Base-by-base conservation (phyloP, 64 coral and sea anemone species). In the Actinia tenebrosa region DNA sequence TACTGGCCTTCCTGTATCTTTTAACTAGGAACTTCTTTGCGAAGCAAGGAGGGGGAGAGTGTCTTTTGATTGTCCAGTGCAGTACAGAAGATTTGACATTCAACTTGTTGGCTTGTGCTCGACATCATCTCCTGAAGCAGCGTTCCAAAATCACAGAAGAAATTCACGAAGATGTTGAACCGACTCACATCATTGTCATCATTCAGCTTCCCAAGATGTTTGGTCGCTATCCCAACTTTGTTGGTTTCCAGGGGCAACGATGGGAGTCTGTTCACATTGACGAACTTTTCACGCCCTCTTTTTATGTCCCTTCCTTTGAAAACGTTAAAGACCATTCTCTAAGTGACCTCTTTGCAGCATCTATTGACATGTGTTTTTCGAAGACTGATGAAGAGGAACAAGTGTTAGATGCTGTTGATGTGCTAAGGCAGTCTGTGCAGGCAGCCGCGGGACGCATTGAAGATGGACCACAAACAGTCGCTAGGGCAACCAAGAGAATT, bases 221-320 rank as follows among this genome's bases (percentile, higher is more conserved):
- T 25, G 88, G 88, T 52, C 85, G 89, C 9, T 98, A 88, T 71
- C 86, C 72, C 16, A 77, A 88, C 25, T 98, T 98, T 77, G 86
- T 98, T 63, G 86, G 88, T 4, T 92, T 93, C 71, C 95, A 98
- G 77, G 89, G 95, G 75, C 88, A 90, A 86, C 61, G 54, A 10
- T 98, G 95, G 95, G 43, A 82, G 55, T 98, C 91, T 3, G 83
- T 86, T 69, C 91, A 98, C 83, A 98, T 98, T 61, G 95, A 98
- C 75, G 95, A 93, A 50, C 83, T 98, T 47, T 87, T 71, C 16
- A 84, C 88, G 6, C 83, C 88, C 19, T 79, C 53, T 45, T 85
- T 69, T 13, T 85, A 98, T 45, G 54, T 98, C 16, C 95, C 95
- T 11, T 82, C 75, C 10, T 61, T 93, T 43, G 88, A 93, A 25